A percentile compares a stretch with the other conserved stretches of the same genome.
These are phyloP conservation scores for Elegia similella DNA, from an alignment of 2,888 invertebrate genomes.

Conservation along the genomic window DNA sequence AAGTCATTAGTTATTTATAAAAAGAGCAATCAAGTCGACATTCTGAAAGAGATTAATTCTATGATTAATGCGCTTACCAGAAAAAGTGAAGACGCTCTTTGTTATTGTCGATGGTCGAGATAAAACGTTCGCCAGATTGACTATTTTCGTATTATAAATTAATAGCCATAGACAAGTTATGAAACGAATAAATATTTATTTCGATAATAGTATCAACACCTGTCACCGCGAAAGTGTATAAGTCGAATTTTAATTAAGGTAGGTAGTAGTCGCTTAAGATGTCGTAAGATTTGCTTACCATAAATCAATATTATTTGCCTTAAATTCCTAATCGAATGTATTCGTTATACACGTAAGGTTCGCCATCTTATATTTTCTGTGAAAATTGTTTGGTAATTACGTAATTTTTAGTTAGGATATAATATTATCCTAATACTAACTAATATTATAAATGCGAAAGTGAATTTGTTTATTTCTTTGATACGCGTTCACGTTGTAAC, in stretches of 20 bases:
- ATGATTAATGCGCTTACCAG: conserved; percentile 63
- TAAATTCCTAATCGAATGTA: too few relatives aligned
- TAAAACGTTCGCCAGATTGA: background rate
- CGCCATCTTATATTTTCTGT: too few relatives aligned
- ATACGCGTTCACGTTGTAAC: too few relatives aligned
- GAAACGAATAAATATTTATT: conserved; percentile 7
- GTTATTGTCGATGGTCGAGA: conserved; percentile 34
- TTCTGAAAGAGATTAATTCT: conserved; percentile 47
- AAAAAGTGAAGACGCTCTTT: conserved; percentile 57
- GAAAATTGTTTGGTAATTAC: too few relatives aligned
- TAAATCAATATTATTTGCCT: background rate
- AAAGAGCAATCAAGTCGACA: conserved; percentile 6
- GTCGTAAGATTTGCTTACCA: background rate
- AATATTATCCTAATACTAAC: too few relatives aligned
- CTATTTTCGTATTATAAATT: background rate
- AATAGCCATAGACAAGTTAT: background rate
- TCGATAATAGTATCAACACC: background rate
- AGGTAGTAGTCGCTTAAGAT: background rate
- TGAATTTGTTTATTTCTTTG: too few relatives aligned
- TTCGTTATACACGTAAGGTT: too few relatives aligned
- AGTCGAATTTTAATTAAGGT: background rate
- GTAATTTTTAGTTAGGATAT: too few relatives aligned
- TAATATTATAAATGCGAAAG: too few relatives aligned
- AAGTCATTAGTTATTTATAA: conserved; percentile 2
- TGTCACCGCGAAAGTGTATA: background rate